Evolutionary conservation across 2,113 vertebrate species (phyloP), one percentile per base, ranked within the genome.

Genomic region (Halichoeres trimaculatus): DNA sequence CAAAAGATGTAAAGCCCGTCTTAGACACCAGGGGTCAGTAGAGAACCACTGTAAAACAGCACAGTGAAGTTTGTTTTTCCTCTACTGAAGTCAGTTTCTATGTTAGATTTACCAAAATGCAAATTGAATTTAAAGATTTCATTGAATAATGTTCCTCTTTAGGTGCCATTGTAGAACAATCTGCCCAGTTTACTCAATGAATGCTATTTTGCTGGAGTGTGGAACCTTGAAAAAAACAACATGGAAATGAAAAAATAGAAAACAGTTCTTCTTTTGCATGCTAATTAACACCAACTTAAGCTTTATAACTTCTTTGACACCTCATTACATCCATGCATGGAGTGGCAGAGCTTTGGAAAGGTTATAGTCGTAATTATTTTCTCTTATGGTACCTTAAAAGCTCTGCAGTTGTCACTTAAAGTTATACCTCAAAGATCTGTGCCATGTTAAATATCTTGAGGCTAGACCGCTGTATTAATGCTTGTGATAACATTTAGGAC

Each of bases 1-100:
- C 14, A 22, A 30, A 60, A 23, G 14, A 0, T 70, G 16, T 1
- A 1, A 26, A 67, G 19, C 54, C 8, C 1, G 19, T 61, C 0
- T 43, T 9, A 4, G 55, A 4, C 90, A 83, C 85, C 80, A 90
- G 91, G 70, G 78, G 89, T 88, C 88, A 89, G 91, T 10, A 88
- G 75, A 81, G 72, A 63, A 36, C 76, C 84, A 66, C 43, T 73
- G 0, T 70, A 17, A 61, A 56, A 47, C 17, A 17, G 14, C 6
- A 4, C 6, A n/a, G n/a, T n/a, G n/a, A n/a, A n/a, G n/a, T 30
- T 20, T n/a, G 19, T 48, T 48, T 1, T 48, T 17, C 2, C 16
- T 19, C 7, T 8, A 48, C 45, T 23, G 6, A 10, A 48, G 45
- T 48, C n/a, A n/a, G 8, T 51, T 52, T 11, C 20, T 6, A 19